Evolutionary conservation across 2,888 invertebrate genomes (phyloP).

Genomic region (Incurvaria masculella): DNA sequence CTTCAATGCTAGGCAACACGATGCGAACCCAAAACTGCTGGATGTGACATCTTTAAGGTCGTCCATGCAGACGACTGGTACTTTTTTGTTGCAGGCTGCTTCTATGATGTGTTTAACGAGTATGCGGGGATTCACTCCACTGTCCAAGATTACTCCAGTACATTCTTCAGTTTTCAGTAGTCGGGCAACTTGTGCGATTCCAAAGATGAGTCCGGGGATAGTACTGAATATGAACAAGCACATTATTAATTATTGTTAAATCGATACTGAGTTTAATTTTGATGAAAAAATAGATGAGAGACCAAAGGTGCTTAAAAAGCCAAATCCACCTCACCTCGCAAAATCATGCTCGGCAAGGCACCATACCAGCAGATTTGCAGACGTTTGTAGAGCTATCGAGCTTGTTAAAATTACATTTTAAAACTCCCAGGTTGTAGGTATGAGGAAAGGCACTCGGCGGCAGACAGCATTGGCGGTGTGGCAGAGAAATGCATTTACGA

Average conservation of each 20-base stretch:
- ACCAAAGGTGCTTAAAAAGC: no score
- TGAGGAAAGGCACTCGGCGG: no score
- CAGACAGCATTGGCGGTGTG: no score
- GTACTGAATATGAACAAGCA: constrained; percentile 29
- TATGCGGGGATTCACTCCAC: constrained; percentile 33
- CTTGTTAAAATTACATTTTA: no score
- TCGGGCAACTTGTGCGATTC: constrained; percentile 33
- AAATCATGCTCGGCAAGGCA: no score
- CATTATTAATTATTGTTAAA: neutral
- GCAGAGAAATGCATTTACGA: no score
- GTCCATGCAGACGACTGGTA: constrained; percentile 38
- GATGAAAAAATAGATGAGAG: no score
- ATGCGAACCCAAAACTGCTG: constrained; percentile 37
- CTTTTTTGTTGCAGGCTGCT: constrained; percentile 24
- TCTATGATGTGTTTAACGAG: constrained; percentile 41
- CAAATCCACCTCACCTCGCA: no score
- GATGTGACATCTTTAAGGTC: constrained; percentile 27
- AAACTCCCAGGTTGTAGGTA: no score
- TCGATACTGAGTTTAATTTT: neutral
- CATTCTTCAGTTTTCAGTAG: constrained; percentile 26
- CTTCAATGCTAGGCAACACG: constrained; percentile 40
- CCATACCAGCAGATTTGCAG: no score
- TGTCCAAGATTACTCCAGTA: constrained; percentile 38
- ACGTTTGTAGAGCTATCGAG: no score
- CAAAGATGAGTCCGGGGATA: constrained; percentile 37